Evolutionary conservation across 2,888 invertebrate genomes (phyloP), one percentile per base, ranked within the genome.

Genomic region (Limulus polyphemus): DNA sequence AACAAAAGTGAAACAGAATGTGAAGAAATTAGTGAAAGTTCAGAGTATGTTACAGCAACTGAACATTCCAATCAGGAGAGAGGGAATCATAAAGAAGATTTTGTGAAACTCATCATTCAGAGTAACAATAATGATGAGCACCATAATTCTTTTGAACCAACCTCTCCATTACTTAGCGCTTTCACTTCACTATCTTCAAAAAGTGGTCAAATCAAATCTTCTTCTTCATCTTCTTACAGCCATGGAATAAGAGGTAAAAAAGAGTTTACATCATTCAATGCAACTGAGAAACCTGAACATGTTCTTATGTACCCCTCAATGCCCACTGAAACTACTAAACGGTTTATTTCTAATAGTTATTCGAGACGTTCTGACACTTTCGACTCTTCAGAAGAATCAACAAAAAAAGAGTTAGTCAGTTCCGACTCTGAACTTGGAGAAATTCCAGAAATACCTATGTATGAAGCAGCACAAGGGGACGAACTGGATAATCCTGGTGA

Each of bases 351-450:
- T 32, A 32, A 54, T 13, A 54, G 32, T 17, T 17, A 54, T 11
- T 13, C 54, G 12, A 17, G 51, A 51, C n/a, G 51, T 13, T 14
- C 59, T 12, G 66, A 66, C 49, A 60, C 64, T 17, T 47, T 59
- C 11, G 67, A 67, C 56, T 67, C 67, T 10, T 67, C 67, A 14
- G 67, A 67, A 47, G 67, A 67, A 63, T 67, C 67, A 2, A 67
- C 67, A 10, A 65, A 67, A 48, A 67, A 67, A 61, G 65, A 54
- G 9, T 54, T 32, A 4, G 16, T 32, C n/a, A 32, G 32, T n/a
- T 54, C 54, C 11, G 54, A 54, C 54, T 54, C 54, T 3, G 32
- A 32, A 32, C 32, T 32, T 32, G 32, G 32, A 32, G 32, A 32
- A 32, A 32, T 32, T 32, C 32, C 32, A 32, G 32, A 32, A 32